Conservation (phyloP, 1,140 invertebrate genomes). For the Oscheius sp. region DNA sequence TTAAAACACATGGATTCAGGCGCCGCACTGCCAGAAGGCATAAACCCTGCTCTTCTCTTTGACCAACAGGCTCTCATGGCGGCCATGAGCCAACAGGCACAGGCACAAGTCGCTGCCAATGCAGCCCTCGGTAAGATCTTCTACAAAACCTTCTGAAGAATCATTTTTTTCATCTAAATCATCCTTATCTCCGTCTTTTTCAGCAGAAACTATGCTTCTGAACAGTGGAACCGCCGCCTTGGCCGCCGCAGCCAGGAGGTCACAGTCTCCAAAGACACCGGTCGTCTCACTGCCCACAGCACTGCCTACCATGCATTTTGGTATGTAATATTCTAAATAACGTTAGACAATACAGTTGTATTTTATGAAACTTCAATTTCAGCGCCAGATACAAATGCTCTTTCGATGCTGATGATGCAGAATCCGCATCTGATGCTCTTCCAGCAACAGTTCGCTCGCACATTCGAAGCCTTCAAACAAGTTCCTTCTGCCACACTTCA, state of each 20-base stretch:
- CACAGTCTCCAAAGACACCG: neutral
- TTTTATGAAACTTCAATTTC: neutral
- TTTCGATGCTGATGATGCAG: neutral
- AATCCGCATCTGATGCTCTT: neutral
- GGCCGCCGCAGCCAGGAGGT: neutral
- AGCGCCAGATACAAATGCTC: neutral
- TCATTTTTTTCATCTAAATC: no score
- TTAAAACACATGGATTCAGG: neutral
- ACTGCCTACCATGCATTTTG: neutral
- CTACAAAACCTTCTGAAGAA: neutral
- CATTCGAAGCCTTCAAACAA: neutral
- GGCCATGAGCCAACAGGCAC: conserved; percentile 8
- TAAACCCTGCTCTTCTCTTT: conserved; percentile 21
- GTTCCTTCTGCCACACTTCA: neutral
- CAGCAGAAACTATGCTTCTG: neutral
- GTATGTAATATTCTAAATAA: neutral
- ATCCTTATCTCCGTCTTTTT: no score
- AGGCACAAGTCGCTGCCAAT: no score
- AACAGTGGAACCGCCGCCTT: neutral
- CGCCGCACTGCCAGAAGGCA: conserved; percentile 15
- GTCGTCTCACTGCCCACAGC: neutral
- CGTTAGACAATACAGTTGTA: neutral
- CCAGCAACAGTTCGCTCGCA: neutral
- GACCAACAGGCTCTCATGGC: conserved; percentile 15
- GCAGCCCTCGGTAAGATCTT: neutral